Evolutionary conservation across 2,797 vertebrate species (phyloP).

Genomic region (Parotocinclus haroldoi): DNA sequence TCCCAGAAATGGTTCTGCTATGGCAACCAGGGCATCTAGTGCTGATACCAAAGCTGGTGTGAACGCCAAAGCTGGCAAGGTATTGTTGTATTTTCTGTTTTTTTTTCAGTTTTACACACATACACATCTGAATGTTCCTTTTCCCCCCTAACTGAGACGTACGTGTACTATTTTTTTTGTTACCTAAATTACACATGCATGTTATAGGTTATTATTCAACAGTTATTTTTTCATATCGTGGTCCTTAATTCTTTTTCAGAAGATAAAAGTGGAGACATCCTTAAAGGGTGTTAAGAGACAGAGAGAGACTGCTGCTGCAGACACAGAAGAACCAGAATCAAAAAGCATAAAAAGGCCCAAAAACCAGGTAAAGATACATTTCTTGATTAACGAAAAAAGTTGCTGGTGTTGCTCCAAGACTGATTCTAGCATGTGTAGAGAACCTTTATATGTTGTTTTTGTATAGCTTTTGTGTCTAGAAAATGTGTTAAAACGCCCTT

Average conservation of each 20-base stretch:
- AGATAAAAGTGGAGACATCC: slow-evolving; percentile 85
- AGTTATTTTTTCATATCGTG: not conserved
- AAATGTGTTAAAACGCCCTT: too few species aligned
- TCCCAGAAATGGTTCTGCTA: slow-evolving; percentile 80
- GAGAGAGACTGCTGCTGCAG: slow-evolving; percentile 82
- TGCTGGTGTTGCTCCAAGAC: too few species aligned
- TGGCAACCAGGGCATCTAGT: slow-evolving; percentile 85
- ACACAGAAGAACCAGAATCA: slow-evolving; percentile 83
- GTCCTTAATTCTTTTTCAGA: slow-evolving; percentile 65
- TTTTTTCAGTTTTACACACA: not conserved
- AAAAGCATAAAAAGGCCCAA: slow-evolving; percentile 86
- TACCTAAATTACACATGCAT: too few species aligned
- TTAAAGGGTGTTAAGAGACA: slow-evolving; percentile 91
- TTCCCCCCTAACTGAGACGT: too few species aligned
- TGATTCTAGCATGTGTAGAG: too few species aligned
- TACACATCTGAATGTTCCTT: not conserved
- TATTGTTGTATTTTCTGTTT: slow-evolving; percentile 51
- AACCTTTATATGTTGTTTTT: too few species aligned
- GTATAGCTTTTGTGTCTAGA: too few species aligned
- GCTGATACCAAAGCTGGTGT: slow-evolving; percentile 87
- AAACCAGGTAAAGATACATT: slow-evolving; percentile 77
- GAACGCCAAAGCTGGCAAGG: slow-evolving; percentile 85
- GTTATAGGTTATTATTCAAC: not conserved
- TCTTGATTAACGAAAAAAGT: too few species aligned
- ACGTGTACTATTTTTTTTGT: too few species aligned